Percentiles rank a stretch among this genome's conserved stretches.
phyloP scores from a whole-genome alignment of 2,113 vertebrate species.

The Syngnathus typhle region DNA sequence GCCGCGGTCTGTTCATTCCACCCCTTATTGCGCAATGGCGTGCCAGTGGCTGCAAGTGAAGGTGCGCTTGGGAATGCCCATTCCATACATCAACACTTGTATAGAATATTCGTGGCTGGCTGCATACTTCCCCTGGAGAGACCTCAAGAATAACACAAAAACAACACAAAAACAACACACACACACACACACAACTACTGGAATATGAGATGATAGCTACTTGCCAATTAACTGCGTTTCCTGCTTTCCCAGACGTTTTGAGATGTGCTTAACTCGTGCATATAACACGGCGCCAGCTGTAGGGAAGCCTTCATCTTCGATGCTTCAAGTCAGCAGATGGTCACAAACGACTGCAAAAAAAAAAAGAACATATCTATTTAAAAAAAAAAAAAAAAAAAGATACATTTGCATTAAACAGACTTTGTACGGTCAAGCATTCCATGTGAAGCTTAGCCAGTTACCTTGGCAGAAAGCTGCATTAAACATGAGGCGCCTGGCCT shows the following conservation, averaged over 20 bases:
- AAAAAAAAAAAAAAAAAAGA: conserved; percentile 23
- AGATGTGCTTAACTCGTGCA: conserved; percentile 26
- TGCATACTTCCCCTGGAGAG: not conserved
- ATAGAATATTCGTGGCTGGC: not conserved
- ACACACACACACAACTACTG: not conserved
- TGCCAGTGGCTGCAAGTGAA: not conserved
- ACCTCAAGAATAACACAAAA: not conserved
- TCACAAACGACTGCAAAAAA: conserved; percentile 41
- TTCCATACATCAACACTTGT: not conserved
- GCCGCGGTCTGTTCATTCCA: too few relatives aligned
- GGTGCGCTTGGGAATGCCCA: not conserved
- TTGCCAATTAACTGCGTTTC: conserved; percentile 35
- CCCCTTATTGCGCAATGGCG: not conserved
- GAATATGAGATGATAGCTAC: not conserved
- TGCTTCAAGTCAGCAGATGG: conserved; percentile 64
- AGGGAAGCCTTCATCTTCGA: conserved; percentile 39
- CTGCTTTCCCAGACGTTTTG: conserved; percentile 12
- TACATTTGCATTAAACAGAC: conserved; percentile 52
- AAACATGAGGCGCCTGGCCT: not conserved
- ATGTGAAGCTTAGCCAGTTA: conserved; percentile 39
- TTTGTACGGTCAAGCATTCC: conserved; percentile 32
- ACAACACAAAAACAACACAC: not conserved
- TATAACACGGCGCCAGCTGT: conserved; percentile 37
- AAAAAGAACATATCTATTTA: conserved; percentile 13
- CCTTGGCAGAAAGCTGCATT: conserved; percentile 13